phyloP scores from a whole-genome alignment of 2,113 vertebrate genomes.

The Onychostoma macrolepis region DNA sequence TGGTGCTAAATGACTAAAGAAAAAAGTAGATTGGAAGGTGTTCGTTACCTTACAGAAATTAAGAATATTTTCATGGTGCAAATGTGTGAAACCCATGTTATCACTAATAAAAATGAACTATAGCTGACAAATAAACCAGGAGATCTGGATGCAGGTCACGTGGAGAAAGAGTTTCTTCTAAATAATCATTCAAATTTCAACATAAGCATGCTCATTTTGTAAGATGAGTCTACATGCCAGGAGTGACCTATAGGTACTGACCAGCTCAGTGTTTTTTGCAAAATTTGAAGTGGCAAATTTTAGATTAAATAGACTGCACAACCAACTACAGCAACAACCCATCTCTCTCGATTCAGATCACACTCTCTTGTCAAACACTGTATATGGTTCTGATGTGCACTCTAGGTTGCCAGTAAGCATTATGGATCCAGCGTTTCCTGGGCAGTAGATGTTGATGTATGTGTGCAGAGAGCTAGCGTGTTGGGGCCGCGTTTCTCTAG shows the following conservation, averaged over 20 bases:
- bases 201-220: background rate
- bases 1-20: background rate
- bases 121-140: too few relatives aligned
- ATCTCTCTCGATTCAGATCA: constrained; percentile 2
- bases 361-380: background rate
- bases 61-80: too few relatives aligned
- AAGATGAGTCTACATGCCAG: background rate
- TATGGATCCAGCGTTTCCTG: constrained; percentile 24
- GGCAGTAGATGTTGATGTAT: constrained; percentile 17
- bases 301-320: background rate
- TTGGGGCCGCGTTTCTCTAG: constrained; percentile 55
- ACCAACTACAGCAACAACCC: background rate
- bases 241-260: background rate
- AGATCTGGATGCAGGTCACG: background rate
- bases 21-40: background rate
- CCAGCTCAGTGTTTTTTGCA: background rate
- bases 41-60: too few relatives aligned
- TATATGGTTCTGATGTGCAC: background rate
- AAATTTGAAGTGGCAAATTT: background rate
- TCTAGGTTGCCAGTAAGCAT: constrained; percentile 36
- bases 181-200: background rate
- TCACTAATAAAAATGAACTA: too few relatives aligned
- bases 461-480: constrained; percentile 16
- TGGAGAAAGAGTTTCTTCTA: background rate
- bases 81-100: too few relatives aligned